These are phyloP conservation scores for Oreochromis mossambicus DNA, from an alignment of 2,797 vertebrate species.

Conservation along the genomic window DNA sequence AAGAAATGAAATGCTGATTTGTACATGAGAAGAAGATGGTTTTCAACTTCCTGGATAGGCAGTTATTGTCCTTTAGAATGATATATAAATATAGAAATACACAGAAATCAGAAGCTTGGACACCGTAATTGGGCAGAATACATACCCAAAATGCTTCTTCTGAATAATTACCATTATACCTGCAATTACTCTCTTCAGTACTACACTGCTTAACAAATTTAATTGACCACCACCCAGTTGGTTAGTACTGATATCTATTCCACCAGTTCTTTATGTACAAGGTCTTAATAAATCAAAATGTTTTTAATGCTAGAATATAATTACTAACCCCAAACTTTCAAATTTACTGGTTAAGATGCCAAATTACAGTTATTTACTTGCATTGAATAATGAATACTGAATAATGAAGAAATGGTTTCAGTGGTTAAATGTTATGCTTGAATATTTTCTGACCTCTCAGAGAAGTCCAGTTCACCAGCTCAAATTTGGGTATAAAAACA, in stretches of 20 bases:
- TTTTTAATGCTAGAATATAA: not conserved
- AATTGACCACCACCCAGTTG: not conserved
- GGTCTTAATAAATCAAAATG: not conserved
- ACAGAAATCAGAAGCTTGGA: not conserved
- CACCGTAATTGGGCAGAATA: not conserved
- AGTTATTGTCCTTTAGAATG: not conserved
- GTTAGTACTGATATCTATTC: not conserved
- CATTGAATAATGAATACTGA: not conserved
- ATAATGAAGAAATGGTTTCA: not conserved
- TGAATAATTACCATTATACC: slow-evolving; percentile 11
- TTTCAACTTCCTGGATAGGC: not conserved
- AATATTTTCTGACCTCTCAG: not conserved
- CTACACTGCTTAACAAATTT: not conserved
- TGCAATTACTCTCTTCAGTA: not conserved
- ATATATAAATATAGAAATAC: not conserved
- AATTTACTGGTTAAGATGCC: not conserved
- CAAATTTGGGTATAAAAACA: not conserved
- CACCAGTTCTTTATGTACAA: not conserved
- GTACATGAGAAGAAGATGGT: not conserved
- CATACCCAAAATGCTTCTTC: not conserved
- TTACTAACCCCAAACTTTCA: not conserved
- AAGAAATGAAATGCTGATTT: not conserved
- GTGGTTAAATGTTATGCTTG: not conserved
- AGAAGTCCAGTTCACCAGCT: not conserved
- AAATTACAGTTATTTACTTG: not conserved